Conservation (phyloP, 2,888 invertebrate genomes). For the Alitta virens region DNA sequence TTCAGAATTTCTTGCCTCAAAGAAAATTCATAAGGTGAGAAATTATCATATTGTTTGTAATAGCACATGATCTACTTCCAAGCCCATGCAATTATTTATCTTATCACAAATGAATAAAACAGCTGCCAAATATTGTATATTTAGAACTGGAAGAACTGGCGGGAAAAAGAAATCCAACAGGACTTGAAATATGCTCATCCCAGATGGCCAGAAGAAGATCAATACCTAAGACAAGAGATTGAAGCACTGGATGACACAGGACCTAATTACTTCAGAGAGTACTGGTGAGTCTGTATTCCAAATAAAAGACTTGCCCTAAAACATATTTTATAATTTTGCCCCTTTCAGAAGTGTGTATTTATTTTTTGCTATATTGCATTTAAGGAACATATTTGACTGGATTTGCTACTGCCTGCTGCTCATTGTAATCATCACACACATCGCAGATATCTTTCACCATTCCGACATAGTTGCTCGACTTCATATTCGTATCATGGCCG, state of each 20-base stretch:
- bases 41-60: no score
- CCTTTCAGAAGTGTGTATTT: no score
- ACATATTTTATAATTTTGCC: no score
- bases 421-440: constrained; percentile 42
- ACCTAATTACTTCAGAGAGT: constrained; percentile 50
- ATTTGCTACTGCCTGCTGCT: constrained; percentile 45
- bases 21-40: constrained; percentile 26
- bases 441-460: constrained; percentile 44
- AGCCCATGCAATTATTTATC: no score
- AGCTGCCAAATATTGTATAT: background rate
- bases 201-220: constrained; percentile 51
- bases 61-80: background rate
- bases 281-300: constrained; percentile 39
- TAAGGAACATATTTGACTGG: constrained; percentile 56
- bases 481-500: constrained; percentile 49
- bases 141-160: constrained; percentile 33
- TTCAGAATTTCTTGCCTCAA: constrained; percentile 42
- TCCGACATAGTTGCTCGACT: constrained; percentile 38
- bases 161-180: constrained; percentile 37
- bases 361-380: no score
- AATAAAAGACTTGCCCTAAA: no score
- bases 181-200: constrained; percentile 50
- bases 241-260: constrained; percentile 35
- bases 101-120: no score
- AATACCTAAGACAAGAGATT: constrained; percentile 40